Conservation (phyloP, 2,888 invertebrate genomes). For the Pherbina coryleti region DNA sequence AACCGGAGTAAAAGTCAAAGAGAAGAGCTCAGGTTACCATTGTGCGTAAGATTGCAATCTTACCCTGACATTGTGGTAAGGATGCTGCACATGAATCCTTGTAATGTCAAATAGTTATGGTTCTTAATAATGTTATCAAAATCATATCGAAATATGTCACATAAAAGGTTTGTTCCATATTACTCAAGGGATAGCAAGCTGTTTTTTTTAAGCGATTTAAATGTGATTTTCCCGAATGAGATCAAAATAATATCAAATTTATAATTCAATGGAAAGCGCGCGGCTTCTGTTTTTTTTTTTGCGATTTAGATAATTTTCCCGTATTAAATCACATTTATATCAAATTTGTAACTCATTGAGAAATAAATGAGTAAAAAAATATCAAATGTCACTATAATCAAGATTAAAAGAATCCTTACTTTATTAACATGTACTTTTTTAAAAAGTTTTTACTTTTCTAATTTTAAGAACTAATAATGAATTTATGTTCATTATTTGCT, state of each 20-base stretch:
- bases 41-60: slow-evolving; percentile 58
- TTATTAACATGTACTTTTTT: too few relatives aligned
- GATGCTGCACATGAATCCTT: slow-evolving; percentile 14
- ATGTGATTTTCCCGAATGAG: neutral
- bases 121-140: slow-evolving; percentile 44
- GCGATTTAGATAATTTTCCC: too few relatives aligned
- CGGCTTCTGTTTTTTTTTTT: too few relatives aligned
- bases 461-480: too few relatives aligned
- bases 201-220: neutral
- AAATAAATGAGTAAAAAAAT: too few relatives aligned
- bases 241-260: neutral
- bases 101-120: slow-evolving; percentile 36
- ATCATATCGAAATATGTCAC: slow-evolving; percentile 21
- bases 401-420: too few relatives aligned
- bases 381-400: too few relatives aligned
- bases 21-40: slow-evolving; percentile 49
- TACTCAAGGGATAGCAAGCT: neutral
- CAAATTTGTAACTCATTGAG: too few relatives aligned
- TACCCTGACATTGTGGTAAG: slow-evolving; percentile 46
- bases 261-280: too few relatives aligned
- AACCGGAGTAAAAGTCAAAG: slow-evolving; percentile 27
- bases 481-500: too few relatives aligned
- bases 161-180: neutral
- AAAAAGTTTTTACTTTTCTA: too few relatives aligned
- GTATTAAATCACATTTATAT: too few relatives aligned